Conservation (phyloP, 1,140 invertebrate species). For the Megalopta genalis region DNA sequence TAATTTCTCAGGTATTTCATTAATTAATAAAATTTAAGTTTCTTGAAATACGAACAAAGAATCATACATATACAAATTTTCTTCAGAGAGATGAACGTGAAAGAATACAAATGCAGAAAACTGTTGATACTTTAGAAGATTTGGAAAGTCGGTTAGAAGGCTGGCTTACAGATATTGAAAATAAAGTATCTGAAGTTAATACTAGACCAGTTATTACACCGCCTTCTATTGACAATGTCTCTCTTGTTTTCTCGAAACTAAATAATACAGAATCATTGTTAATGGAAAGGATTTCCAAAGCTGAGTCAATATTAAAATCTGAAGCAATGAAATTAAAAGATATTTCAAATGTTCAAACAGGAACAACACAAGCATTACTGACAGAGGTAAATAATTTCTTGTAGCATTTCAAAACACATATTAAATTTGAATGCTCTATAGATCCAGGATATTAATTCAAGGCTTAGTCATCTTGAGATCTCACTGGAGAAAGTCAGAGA, state of each 20-base stretch:
- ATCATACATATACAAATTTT: neutral
- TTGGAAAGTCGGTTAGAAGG: slow-evolving; percentile 84
- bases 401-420: neutral
- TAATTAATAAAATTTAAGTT: neutral
- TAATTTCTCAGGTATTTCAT: slow-evolving; percentile 72
- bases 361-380: slow-evolving; percentile 61
- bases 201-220: slow-evolving; percentile 24
- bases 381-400: slow-evolving; percentile 60
- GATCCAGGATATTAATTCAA: slow-evolving; percentile 54
- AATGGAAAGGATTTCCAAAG: slow-evolving; percentile 58
- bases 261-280: slow-evolving; percentile 70
- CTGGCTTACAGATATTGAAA: slow-evolving; percentile 80
- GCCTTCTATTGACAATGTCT: slow-evolving; percentile 75
- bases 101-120: slow-evolving; percentile 85
- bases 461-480: slow-evolving; percentile 54
- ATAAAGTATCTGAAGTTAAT: slow-evolving; percentile 78
- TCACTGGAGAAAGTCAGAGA: slow-evolving; percentile 57
- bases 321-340: slow-evolving; percentile 60
- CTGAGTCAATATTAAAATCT: slow-evolving; percentile 64
- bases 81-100: slow-evolving; percentile 85
- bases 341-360: slow-evolving; percentile 58
- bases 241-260: slow-evolving; percentile 80
- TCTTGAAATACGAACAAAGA: too few relatives aligned
- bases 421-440: slow-evolving; percentile 25
- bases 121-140: slow-evolving; percentile 83